Base-by-base conservation (phyloP, 1,140 invertebrate species). In the Drosophila insularis region DNA sequence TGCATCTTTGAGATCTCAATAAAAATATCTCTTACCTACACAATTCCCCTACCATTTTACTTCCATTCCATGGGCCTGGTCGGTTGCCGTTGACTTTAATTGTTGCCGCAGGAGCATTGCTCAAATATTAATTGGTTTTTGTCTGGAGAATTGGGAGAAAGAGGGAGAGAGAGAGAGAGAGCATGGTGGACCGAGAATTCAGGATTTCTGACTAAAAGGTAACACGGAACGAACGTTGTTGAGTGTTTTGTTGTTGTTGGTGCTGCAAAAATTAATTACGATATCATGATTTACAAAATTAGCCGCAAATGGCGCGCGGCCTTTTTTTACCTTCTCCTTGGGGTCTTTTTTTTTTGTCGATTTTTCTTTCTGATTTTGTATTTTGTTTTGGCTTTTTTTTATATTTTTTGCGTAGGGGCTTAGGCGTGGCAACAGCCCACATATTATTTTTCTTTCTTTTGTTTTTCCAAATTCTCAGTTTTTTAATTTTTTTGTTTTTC, bases 271-370 rank as follows among this genome's bases (percentile, higher is more conserved):
- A 87, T 87, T 87, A 87, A 87, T 87, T 87, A 87, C 84, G 82
- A 87, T 87, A 87, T 87, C 82, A 87, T 87, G 82, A 87, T 87
- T 87, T 87, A 87, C 82, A 87, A 89, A 87, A 87, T 87, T 87
- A 87, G 82, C 84, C 82, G 84, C 84, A 87, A 89, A 89, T 87
- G 78, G 82, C 71, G 82, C 71, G 84, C 74, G 75, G 79, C 76
- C 79, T 71, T 77, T 71, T 78, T 63, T 43, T 35, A 46, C 27
- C 59, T 53, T 37, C 71, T 23, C 10, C 61, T 17, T 40, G n/a
- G 19, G 21, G 11, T 23, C 21, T 23, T 23, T 21, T 54, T 54
- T n/a, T 23, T 27, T 53, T 21, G 50, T 53, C 21, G 21, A 27
- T 23, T 53, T 53, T 53, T 53, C 50, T 53, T 21, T 21, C 23